These are phyloP conservation scores for Drosophila ambigua DNA, from an alignment of 1,140 invertebrate genomes.

Conservation along the genomic window DNA sequence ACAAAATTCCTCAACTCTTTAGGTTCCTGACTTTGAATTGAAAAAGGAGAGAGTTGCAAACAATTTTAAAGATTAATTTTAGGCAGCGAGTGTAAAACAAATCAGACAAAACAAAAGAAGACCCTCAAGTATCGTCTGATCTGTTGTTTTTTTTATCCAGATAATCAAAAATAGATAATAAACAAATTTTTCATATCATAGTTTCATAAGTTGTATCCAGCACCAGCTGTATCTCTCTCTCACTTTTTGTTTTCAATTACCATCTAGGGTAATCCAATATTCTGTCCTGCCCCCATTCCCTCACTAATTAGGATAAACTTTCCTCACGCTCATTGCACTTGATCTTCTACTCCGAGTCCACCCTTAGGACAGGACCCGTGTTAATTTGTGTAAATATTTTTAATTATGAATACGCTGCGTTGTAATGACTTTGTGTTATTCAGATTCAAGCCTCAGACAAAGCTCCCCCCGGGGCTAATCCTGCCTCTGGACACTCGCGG, in stretches of 20 bases:
- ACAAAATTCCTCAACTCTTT: background rate
- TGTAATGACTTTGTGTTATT: conserved; percentile 77
- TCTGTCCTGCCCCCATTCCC: background rate
- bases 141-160: too few relatives aligned
- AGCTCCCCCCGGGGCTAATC: background rate
- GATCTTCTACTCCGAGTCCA: background rate
- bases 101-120: too few relatives aligned
- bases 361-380: conserved; percentile 5
- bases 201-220: too few relatives aligned
- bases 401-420: conserved; percentile 70
- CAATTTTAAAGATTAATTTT: too few relatives aligned
- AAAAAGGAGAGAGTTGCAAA: conserved; percentile 1
- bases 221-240: background rate
- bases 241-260: background rate
- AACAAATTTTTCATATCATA: too few relatives aligned
- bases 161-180: too few relatives aligned
- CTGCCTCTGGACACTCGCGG: conserved; percentile 22
- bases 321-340: conserved; percentile 54
- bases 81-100: background rate
- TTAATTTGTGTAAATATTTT: conserved; percentile 66
- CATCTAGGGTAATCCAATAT: conserved; percentile 2
- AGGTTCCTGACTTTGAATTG: background rate
- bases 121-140: too few relatives aligned
- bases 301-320: conserved; percentile 55
- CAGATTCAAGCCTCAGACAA: conserved; percentile 9